Percentiles rank a stretch among this genome's conserved stretches.
Evolutionary conservation across 2,888 invertebrate species (phyloP).

Genomic region (Apeira syringaria): DNA sequence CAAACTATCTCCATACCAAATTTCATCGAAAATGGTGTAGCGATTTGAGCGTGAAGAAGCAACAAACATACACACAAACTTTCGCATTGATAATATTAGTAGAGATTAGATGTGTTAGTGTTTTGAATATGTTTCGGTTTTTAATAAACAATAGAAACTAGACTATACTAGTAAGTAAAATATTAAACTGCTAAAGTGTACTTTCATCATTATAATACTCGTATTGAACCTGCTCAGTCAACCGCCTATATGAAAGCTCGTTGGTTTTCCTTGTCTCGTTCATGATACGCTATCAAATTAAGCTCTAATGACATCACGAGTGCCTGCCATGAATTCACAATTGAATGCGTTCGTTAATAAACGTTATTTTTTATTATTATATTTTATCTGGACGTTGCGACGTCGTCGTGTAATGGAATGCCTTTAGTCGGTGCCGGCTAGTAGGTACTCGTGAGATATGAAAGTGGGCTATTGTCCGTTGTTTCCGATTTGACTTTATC

Average conservation of each 20-base stretch:
- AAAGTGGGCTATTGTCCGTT: conserved; percentile 62
- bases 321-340: conserved; percentile 60
- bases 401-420: conserved; percentile 53
- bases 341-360: conserved; percentile 71
- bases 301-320: conserved; percentile 61
- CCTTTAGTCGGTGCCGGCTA: conserved; percentile 47
- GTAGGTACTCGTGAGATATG: conserved; percentile 47
- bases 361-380: conserved; percentile 51
- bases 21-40: too few species aligned
- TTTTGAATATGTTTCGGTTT: too few species aligned
- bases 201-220: conserved; percentile 6
- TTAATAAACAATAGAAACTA: conserved; percentile 3
- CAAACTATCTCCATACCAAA: too few species aligned
- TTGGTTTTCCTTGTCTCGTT: conserved; percentile 43
- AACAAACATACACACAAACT: too few species aligned
- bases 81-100: too few species aligned
- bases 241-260: conserved; percentile 38
- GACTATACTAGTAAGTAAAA: too few species aligned
- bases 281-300: conserved; percentile 56
- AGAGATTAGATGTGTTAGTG: too few species aligned
- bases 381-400: conserved; percentile 45
- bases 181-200: not conserved
- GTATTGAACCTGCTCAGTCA: conserved; percentile 36
- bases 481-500: conserved; percentile 58
- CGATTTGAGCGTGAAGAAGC: too few species aligned